Conservation (phyloP, 2,888 invertebrate species). For the Anaspis maculata region DNA sequence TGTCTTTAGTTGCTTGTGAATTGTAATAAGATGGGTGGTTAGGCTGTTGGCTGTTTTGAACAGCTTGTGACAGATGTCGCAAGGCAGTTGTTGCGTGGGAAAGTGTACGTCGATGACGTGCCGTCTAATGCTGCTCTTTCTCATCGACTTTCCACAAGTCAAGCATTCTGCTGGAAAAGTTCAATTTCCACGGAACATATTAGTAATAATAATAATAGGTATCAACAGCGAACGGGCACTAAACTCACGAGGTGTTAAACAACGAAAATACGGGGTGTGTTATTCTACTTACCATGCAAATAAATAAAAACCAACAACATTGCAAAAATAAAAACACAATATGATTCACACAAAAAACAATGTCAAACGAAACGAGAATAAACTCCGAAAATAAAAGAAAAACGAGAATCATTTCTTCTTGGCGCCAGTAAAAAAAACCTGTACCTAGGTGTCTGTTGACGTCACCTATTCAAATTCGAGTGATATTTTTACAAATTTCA, state of each 20-base stretch:
- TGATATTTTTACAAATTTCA: no score
- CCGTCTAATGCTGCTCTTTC: conserved; percentile 31
- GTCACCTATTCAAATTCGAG: no score
- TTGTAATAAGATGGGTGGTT: conserved; percentile 30
- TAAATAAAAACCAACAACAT: conserved; percentile 10
- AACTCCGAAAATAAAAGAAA: no score
- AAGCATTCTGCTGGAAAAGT: conserved; percentile 32
- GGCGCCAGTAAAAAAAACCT: no score
- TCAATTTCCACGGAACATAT: no score
- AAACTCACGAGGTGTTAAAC: not conserved
- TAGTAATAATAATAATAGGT: no score
- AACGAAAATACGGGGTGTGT: conserved; percentile 3
- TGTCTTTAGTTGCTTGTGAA: conserved; percentile 28
- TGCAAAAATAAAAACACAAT: conserved; percentile 13
- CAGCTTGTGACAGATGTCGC: conserved; percentile 31
- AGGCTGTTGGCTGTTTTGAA: conserved; percentile 33
- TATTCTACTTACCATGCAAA: conserved; percentile 38
- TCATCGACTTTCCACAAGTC: conserved; percentile 31
- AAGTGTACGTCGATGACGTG: conserved; percentile 32
- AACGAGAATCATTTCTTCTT: no score
- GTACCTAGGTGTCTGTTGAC: no score
- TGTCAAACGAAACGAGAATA: no score
- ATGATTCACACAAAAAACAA: conserved; percentile 12
- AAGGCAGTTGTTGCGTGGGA: conserved; percentile 30
- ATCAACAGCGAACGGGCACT: no score